phyloP scores from a whole-genome alignment of 2,888 invertebrate species.

The Caenorhabditis imperialis region DNA sequence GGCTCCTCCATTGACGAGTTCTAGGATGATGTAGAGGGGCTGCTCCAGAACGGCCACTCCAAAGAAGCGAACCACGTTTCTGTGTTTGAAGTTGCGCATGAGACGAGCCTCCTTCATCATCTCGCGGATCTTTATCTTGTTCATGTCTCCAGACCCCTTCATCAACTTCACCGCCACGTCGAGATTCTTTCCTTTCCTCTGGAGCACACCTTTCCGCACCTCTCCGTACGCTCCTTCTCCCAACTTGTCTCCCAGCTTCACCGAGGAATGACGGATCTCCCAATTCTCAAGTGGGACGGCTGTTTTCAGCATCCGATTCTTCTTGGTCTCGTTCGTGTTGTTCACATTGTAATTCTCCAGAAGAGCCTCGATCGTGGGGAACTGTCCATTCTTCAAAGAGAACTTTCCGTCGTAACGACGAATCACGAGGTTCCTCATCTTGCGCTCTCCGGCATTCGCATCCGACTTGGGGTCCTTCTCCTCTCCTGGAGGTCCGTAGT shows the following conservation, averaged over 20 bases:
- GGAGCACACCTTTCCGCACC: conserved; percentile 41
- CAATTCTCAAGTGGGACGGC: conserved; percentile 32
- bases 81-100: conserved; percentile 52
- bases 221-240: conserved; percentile 60
- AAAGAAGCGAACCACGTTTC: conserved; percentile 50
- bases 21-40: conserved; percentile 54
- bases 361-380: conserved; percentile 26
- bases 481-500: conserved; percentile 9
- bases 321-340: conserved; percentile 17
- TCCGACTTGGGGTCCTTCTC: conserved; percentile 16
- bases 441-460: conserved; percentile 15
- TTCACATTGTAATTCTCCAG: conserved; percentile 19
- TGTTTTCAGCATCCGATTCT: conserved; percentile 30
- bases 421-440: conserved; percentile 46
- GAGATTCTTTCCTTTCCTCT: conserved; percentile 16
- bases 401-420: conserved; percentile 33
- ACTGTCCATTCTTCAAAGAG: conserved; percentile 16
- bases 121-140: conserved; percentile 51
- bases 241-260: conserved; percentile 45
- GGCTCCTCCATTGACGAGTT: conserved; percentile 46
- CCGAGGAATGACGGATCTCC: conserved; percentile 44
- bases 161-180: conserved; percentile 54
- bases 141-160: conserved; percentile 38
- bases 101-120: conserved; percentile 59
- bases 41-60: conserved; percentile 58